Base-by-base conservation (phyloP, 2,113 vertebrate species). In the Mormoops blainvillei region DNA sequence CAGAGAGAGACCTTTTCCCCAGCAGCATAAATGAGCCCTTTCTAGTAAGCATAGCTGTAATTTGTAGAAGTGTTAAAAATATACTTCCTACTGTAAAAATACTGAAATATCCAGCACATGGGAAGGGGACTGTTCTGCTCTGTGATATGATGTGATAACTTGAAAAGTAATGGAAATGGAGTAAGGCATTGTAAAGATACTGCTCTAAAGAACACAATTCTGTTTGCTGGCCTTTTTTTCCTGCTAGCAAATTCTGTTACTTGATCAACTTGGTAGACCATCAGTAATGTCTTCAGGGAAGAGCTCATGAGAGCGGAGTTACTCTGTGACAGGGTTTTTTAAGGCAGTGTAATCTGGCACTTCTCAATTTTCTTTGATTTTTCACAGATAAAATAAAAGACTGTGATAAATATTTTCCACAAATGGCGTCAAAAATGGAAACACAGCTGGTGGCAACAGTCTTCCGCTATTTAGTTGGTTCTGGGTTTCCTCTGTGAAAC, bases 321-420 rank as follows among this genome's bases (percentile, higher is more conserved):
- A 36, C 96, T 98, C 91, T n/a, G 9, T 71, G 90, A 89, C 85
- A 74, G 87, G 88, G 93, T 88, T 97, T 95, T 90, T 84, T 74
- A 96, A 97, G 95, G 90, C 81, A 84, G 77, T 77, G 63, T 83
- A 87, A 97, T 96, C 88, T 96, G 82, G 94, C 91, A 77, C 97
- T 97, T 97, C 95, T 97, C 97, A 94, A 56, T 98, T 97, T 97
- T 94, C 94, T 97, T 93, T 97, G 95, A 97, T 94, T 97, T 96
- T 91, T 74, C 82, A 36, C 87, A 87, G 87, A 97, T 93, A 92
- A 96, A 96, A 94, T 91, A 50, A 89, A 87, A 96, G 65, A 52
- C 28, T 20, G 7, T 95, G 91, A 92, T 89, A 97, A 96, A 94
- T 94, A 88, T 88, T 97, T 95, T 67, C 52, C 54, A 93, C 93